Evolutionary conservation across 2,797 vertebrate species (phyloP).

Genomic region (Gymnothorax javanicus): DNA sequence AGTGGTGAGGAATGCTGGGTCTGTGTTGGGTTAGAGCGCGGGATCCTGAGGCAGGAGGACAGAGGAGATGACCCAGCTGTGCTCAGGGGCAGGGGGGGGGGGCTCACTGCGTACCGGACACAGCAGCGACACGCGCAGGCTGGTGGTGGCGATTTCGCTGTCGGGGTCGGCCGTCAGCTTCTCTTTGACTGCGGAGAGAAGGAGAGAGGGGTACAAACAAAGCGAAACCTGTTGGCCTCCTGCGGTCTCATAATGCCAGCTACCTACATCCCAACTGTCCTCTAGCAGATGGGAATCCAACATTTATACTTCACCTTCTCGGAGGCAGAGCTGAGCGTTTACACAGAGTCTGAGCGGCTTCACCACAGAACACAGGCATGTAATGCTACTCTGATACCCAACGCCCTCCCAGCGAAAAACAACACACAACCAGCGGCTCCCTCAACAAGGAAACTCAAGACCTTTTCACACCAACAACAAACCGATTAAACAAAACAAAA

Average conservation of each 20-base stretch:
- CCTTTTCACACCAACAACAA: too few species aligned
- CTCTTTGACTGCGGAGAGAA: conserved; percentile 85
- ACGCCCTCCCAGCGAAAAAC: neutral
- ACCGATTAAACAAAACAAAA: too few species aligned
- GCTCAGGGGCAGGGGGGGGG: neutral
- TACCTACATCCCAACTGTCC: neutral
- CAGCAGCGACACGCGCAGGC: conserved; percentile 93
- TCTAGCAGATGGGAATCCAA: conserved; percentile 27
- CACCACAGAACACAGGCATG: conserved; percentile 12
- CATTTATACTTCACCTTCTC: conserved; percentile 9
- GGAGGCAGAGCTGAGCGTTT: conserved; percentile 32
- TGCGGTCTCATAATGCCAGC: neutral
- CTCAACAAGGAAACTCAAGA: too few species aligned
- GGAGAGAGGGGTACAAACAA: conserved; percentile 34
- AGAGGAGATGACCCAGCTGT: neutral
- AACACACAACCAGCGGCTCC: neutral
- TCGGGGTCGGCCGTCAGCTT: conserved; percentile 96
- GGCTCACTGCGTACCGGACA: conserved; percentile 84
- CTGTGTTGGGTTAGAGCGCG: too few species aligned
- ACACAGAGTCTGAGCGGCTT: conserved; percentile 15
- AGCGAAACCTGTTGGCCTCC: neutral
- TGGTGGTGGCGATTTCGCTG: conserved; percentile 98
- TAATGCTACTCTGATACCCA: neutral
- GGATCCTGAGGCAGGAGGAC: neutral
- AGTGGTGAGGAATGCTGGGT: neutral